Percentiles rank a stretch among this genome's conserved stretches.
Conservation (phyloP, 2,113 vertebrate species). For the Uropsilus gracilis region DNA sequence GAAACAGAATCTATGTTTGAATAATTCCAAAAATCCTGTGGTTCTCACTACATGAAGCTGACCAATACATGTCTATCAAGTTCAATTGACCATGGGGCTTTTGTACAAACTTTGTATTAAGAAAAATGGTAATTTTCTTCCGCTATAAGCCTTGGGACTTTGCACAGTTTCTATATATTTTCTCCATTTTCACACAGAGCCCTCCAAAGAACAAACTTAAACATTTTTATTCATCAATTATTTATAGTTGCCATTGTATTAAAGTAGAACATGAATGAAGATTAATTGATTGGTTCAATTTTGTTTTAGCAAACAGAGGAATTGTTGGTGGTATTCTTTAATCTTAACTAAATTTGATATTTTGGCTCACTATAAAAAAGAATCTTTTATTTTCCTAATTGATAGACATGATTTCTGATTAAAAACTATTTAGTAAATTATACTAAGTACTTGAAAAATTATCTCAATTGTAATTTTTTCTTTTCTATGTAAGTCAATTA, state of each 20-base stretch:
- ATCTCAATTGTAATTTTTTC: not conserved
- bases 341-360: constrained; percentile 39
- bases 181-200: not conserved
- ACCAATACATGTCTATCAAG: constrained; percentile 4
- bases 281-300: not conserved
- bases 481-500: constrained; percentile 8
- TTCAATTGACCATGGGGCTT: not conserved
- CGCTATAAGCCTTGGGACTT: constrained; percentile 45
- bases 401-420: constrained; percentile 27
- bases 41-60: not conserved
- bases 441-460: constrained; percentile 14
- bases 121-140: not conserved
- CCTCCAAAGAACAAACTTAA: not conserved
- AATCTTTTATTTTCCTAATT: constrained; percentile 63
- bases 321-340: constrained; percentile 28
- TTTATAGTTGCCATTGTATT: constrained; percentile 33
- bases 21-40: not conserved
- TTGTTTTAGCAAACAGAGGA: constrained; percentile 44
- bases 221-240: constrained; percentile 17
- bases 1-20: not conserved
- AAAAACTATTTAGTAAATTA: constrained; percentile 57
- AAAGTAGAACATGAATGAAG: constrained; percentile 31
- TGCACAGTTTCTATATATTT: not conserved
- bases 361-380: constrained; percentile 22
- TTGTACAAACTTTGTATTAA: not conserved